Conservation (phyloP, 2,888 invertebrate genomes). For the Metopia argyrocephala region DNA sequence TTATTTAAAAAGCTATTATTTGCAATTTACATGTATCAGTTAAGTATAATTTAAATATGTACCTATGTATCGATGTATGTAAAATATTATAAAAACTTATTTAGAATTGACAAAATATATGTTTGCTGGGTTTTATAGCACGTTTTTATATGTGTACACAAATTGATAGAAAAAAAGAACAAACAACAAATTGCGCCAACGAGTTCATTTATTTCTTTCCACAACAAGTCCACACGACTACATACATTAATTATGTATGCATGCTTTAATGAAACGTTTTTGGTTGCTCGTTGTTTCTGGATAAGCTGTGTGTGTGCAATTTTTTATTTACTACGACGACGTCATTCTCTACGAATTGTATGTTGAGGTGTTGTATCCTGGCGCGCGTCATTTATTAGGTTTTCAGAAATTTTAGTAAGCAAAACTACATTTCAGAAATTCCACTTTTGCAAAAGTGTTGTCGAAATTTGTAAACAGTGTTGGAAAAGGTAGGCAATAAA, state of each 20-base stretch:
- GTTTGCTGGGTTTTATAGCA: not conserved
- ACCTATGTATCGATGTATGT: not conserved
- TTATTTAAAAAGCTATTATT: no score
- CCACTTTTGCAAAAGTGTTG: constrained; percentile 57
- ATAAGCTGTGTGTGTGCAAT: not conserved
- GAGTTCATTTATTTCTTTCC: constrained; percentile 1
- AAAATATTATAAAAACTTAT: not conserved
- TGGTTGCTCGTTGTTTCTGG: not conserved
- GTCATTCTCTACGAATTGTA: constrained; percentile 30
- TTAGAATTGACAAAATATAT: no score
- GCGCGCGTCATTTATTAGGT: constrained; percentile 78
- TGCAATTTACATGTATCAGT: no score
- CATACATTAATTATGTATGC: not conserved
- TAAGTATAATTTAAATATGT: no score
- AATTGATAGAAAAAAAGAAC: not conserved
- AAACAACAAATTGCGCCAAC: constrained; percentile 10
- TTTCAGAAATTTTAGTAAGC: constrained; percentile 70
- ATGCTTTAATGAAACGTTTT: not conserved
- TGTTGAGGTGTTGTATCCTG: constrained; percentile 73
- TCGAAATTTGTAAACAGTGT: constrained; percentile 46
- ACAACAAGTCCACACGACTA: not conserved
- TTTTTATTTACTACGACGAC: constrained; percentile 6
- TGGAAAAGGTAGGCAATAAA: constrained; percentile 18
- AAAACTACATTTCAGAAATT: constrained; percentile 64
- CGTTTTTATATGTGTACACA: not conserved